Conservation (phyloP, 2,888 invertebrate genomes). For the Spialia ferax region DNA sequence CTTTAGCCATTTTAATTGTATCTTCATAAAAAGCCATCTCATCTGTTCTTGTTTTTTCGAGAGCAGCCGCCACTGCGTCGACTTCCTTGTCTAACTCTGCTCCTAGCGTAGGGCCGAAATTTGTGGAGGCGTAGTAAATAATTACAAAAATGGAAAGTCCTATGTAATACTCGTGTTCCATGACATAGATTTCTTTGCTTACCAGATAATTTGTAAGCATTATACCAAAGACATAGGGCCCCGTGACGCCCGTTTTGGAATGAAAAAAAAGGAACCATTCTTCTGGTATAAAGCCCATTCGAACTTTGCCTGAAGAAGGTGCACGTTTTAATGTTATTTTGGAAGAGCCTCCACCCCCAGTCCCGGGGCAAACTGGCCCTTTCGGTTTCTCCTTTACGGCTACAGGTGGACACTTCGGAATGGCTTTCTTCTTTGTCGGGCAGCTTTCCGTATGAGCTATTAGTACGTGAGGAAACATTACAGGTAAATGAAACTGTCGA, state of each 20-base stretch:
- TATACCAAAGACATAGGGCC: slow-evolving; percentile 95
- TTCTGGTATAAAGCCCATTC: slow-evolving; percentile 81
- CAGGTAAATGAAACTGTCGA: neutral
- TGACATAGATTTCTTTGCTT: slow-evolving; percentile 97
- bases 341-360: slow-evolving; percentile 12
- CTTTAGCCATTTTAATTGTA: slow-evolving; percentile 88
- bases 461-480: slow-evolving; percentile 8
- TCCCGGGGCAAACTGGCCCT: slow-evolving; percentile 20
- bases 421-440: slow-evolving; percentile 38
- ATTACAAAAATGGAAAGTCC: slow-evolving; percentile 90
- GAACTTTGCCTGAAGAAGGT: slow-evolving; percentile 79
- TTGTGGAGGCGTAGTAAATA: slow-evolving; percentile 86
- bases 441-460: slow-evolving; percentile 44
- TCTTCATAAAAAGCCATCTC: slow-evolving; percentile 78
- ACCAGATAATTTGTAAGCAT: slow-evolving; percentile 92
- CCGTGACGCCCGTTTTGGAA: slow-evolving; percentile 94
- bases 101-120: slow-evolving; percentile 89
- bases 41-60: slow-evolving; percentile 82
- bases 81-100: slow-evolving; percentile 89
- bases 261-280: slow-evolving; percentile 94
- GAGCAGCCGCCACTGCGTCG: slow-evolving; percentile 84
- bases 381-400: neutral
- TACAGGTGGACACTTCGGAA: neutral
- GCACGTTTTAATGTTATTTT: slow-evolving; percentile 54
- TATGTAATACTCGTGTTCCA: slow-evolving; percentile 96